Evolutionary conservation across 2,888 invertebrate genomes (phyloP).

Genomic region (Drosophila affinis): DNA sequence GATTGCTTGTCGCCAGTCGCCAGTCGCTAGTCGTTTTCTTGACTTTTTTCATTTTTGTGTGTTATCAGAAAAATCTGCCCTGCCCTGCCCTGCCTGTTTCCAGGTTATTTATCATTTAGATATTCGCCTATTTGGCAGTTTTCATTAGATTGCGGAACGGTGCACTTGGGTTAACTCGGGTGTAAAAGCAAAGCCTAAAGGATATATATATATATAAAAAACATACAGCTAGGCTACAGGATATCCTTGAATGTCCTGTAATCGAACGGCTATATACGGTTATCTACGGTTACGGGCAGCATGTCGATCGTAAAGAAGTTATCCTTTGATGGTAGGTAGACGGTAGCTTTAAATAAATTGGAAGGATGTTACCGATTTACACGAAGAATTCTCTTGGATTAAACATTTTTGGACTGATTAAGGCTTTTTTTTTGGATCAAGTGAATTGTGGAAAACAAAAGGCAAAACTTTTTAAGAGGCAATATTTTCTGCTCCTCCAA

Average conservation of each 20-base stretch:
- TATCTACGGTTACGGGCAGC: constrained; percentile 10
- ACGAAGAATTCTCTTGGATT: background rate
- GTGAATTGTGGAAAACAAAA: background rate
- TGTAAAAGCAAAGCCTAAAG: background rate
- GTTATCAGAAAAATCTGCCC: constrained; percentile 68
- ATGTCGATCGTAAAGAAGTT: constrained; percentile 65
- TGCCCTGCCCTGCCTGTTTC: constrained; percentile 7
- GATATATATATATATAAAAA: too few species aligned
- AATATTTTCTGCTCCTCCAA: background rate
- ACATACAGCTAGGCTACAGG: background rate
- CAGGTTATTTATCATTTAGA: constrained; percentile 72
- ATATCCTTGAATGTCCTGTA: constrained; percentile 9
- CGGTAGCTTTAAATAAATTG: background rate
- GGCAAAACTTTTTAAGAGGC: too few species aligned
- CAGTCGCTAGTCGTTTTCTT: constrained; percentile 56
- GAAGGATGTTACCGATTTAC: background rate
- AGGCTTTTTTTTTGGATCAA: background rate
- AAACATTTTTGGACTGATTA: background rate
- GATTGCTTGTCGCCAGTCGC: constrained; percentile 62
- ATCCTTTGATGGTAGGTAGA: constrained; percentile 70
- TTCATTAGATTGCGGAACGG: constrained; percentile 68
- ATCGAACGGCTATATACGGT: background rate
- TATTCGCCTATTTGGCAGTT: constrained; percentile 66
- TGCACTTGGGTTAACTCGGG: constrained; percentile 52
- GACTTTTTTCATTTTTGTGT: constrained; percentile 75